Base-by-base conservation (phyloP, 2,797 vertebrate species). In the Myotis daubentonii region DNA sequence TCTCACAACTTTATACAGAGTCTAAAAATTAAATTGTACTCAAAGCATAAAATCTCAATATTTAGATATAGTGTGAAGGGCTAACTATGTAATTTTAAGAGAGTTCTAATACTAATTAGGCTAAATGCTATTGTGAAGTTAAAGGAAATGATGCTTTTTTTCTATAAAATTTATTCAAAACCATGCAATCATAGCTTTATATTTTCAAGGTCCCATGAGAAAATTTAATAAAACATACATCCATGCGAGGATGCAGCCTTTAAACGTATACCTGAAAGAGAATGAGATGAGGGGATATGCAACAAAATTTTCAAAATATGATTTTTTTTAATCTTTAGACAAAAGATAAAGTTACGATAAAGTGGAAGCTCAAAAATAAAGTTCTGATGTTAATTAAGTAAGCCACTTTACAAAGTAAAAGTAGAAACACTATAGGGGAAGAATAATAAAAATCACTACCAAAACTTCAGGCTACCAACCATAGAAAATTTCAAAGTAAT, bases 351-450 rank as follows among this genome's bases (percentile, higher is more conserved):
- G 60, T 30, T 62, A 28, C 30, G 12, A 62, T 62, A 30, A 62
- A 62, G 12, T 30, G 12, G 12, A 62, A 62, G 60, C 60, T 62
- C 25, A 30, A 62, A 62, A 25, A 62, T 62, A 62, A 28, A 49
- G 9, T 95, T 93, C 36, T 36, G 25, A 17, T 0, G 81, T 91
- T 60, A 55, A 79, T 91, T 60, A 55, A 79, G 3, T 33, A 66
- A 81, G 12, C 30, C n/a, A 65, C 53, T 71, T 36, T 70, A 72
- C 47, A 93, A 95, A 96, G 49, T 44, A 88, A 89, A 93, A 84
- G 30, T 9, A 85, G 10, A 8, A 84, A 95, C 25, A 36, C 0
- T 83, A 12, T 78, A 25, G 79, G 4, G 60, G 55, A 81, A 93
- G 13, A 91, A 84, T 71, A 91, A 80, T 85, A 41, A 83, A 62